Evolutionary conservation across 2,797 vertebrate species (phyloP).

Genomic region (Falco novaeseelandiae): DNA sequence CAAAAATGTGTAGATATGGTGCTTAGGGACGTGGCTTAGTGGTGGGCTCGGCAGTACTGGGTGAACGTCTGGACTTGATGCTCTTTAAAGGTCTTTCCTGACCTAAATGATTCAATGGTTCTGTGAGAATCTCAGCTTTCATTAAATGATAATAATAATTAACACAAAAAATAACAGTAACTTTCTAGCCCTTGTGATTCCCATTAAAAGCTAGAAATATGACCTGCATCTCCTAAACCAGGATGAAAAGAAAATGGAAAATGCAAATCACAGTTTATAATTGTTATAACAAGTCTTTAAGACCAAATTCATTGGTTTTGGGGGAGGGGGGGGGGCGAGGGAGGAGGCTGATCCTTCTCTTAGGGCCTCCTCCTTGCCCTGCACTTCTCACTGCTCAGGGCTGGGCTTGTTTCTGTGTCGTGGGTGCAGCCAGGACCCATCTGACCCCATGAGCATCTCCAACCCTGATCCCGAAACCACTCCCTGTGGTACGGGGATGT

Average conservation of each 20-base stretch:
- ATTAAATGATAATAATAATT: neutral
- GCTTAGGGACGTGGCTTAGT: no score
- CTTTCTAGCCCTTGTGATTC: neutral
- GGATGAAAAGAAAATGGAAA: neutral
- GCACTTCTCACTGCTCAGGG: neutral
- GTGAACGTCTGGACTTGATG: no score
- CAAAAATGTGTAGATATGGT: no score
- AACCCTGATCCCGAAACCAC: fast-evolving
- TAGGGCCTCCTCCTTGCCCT: neutral
- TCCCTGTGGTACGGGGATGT: fast-evolving
- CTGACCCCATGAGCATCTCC: fast-evolving
- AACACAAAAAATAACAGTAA: neutral
- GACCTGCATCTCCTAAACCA: neutral
- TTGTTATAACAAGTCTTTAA: neutral
- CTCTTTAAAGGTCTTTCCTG: no score
- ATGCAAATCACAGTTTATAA: neutral
- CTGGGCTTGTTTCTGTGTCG: neutral
- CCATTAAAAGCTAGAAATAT: neutral
- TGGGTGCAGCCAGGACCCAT: neutral
- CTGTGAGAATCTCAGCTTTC: neutral
- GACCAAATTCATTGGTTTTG: neutral
- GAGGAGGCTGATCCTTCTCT: neutral
- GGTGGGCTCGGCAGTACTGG: no score
- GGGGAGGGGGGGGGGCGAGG: neutral
- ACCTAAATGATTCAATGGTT: no score